These are phyloP conservation scores for Linnaemya tessellans DNA, from an alignment of 2,888 invertebrate genomes.

Conservation along the genomic window DNA sequence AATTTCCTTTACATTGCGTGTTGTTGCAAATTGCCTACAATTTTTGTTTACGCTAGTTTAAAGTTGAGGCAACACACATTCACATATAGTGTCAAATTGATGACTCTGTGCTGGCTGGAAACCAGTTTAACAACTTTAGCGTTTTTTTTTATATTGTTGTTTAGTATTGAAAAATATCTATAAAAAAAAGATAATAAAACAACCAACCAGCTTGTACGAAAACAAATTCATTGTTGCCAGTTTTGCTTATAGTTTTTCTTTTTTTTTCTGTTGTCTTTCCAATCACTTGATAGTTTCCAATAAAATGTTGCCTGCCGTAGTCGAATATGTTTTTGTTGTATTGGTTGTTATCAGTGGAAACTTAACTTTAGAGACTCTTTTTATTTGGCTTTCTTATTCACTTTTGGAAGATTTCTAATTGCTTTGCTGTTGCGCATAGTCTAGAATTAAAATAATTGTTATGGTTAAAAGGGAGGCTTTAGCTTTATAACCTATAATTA, in stretches of 20 bases:
- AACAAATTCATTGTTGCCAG: constrained; percentile 39
- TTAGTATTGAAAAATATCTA: constrained; percentile 25
- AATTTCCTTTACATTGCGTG: background rate
- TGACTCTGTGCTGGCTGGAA: constrained; percentile 32
- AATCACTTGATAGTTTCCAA: constrained; percentile 36
- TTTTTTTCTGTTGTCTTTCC: constrained; percentile 17
- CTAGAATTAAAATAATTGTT: constrained; percentile 68
- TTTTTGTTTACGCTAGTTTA: constrained; percentile 56
- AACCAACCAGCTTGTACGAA: constrained; percentile 54
- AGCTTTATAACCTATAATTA: constrained; percentile 67
- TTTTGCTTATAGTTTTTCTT: constrained; percentile 38
- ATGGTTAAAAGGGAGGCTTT: constrained; percentile 56
- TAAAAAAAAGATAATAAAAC: constrained; percentile 31
- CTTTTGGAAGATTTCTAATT: constrained; percentile 38
- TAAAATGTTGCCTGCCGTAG: constrained; percentile 11
- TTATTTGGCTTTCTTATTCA: constrained; percentile 14
- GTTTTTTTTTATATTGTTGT: constrained; percentile 13
- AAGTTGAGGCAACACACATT: constrained; percentile 13
- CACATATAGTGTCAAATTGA: constrained; percentile 40
- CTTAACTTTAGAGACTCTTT: background rate
- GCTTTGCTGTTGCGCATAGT: constrained; percentile 27
- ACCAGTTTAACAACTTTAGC: constrained; percentile 62
- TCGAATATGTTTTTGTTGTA: no score
- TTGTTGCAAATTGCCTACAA: constrained; percentile 70
- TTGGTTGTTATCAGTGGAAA: constrained; percentile 40